Conservation (phyloP, 2,888 invertebrate genomes). For the Molorchus minor region DNA sequence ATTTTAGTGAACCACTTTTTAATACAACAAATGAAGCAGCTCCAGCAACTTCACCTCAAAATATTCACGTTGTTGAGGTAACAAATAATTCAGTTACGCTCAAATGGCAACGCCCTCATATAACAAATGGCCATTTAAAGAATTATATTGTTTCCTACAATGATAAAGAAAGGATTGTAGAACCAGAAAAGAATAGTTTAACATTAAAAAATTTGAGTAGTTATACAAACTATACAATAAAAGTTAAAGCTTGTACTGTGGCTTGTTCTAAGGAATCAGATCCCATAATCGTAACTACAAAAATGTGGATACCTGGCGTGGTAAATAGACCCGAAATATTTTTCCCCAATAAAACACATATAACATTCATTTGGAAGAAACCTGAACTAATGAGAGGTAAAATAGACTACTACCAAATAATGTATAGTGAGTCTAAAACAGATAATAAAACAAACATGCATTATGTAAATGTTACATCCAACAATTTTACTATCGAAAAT, state of each 20-base stretch:
- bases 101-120: slow-evolving; percentile 75
- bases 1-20: slow-evolving; percentile 69
- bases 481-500: slow-evolving; percentile 37
- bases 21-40: slow-evolving; percentile 76
- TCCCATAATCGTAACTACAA: slow-evolving; percentile 54
- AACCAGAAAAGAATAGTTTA: slow-evolving; percentile 5
- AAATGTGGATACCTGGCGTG: slow-evolving; percentile 58
- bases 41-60: slow-evolving; percentile 69
- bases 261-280: slow-evolving; percentile 68
- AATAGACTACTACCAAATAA: slow-evolving; percentile 65
- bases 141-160: slow-evolving; percentile 64
- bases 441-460: slow-evolving; percentile 9
- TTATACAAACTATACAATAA: slow-evolving; percentile 75
- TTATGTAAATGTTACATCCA: slow-evolving; percentile 28
- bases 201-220: slow-evolving; percentile 63
- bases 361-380: slow-evolving; percentile 63
- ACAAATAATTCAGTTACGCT: slow-evolving; percentile 72
- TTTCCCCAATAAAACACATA: slow-evolving; percentile 63
- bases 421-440: slow-evolving; percentile 49
- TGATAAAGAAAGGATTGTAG: slow-evolving; percentile 10
- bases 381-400: slow-evolving; percentile 63
- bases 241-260: slow-evolving; percentile 76
- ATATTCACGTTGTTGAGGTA: slow-evolving; percentile 68
- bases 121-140: slow-evolving; percentile 77
- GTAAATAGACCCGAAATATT: slow-evolving; percentile 58